A percentile compares a stretch with the other conserved stretches of the same genome.
Conservation (phyloP, 2,888 invertebrate species). For the Galeopsomyia nigrocyanea region DNA sequence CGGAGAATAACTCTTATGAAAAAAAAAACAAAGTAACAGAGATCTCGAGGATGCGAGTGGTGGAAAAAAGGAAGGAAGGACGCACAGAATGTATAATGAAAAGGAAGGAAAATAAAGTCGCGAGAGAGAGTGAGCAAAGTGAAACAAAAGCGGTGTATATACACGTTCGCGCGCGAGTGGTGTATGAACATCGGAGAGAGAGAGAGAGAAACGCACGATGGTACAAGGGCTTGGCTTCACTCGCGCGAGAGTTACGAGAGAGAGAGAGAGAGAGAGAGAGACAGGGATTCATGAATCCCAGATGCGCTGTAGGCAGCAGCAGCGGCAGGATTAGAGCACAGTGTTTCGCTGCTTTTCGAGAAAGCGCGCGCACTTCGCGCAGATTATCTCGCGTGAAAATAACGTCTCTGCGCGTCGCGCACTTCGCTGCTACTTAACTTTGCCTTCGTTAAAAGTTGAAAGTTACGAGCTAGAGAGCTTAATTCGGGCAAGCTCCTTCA, state of each 20-base stretch:
- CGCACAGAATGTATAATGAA: too few species aligned
- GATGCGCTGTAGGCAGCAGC: conserved; percentile 55
- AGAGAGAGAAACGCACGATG: too few species aligned
- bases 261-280: too few species aligned
- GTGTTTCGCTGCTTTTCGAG: conserved; percentile 59
- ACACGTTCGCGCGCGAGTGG: not conserved
- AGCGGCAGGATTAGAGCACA: conserved; percentile 60
- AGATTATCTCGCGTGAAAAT: conserved; percentile 38
- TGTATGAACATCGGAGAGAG: too few species aligned
- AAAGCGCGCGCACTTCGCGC: conserved; percentile 44
- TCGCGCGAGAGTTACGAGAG: conserved; percentile 42
- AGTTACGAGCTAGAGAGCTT: conserved; percentile 19
- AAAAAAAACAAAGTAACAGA: not conserved
- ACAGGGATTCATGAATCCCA: conserved; percentile 67
- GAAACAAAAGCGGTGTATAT: conserved; percentile 18
- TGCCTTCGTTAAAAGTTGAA: conserved; percentile 36
- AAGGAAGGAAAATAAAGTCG: not conserved
- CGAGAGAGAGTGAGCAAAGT: conserved; percentile 46
- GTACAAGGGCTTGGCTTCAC: not conserved
- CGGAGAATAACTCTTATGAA: not conserved
- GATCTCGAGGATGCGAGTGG: too few species aligned
- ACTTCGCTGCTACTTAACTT: conserved; percentile 24
- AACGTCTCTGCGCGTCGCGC: conserved; percentile 20
- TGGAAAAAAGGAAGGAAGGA: too few species aligned
- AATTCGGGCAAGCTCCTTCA: conserved; percentile 9